Evolutionary conservation across 2,113 vertebrate species (phyloP).

Genomic region (Serinus canaria): DNA sequence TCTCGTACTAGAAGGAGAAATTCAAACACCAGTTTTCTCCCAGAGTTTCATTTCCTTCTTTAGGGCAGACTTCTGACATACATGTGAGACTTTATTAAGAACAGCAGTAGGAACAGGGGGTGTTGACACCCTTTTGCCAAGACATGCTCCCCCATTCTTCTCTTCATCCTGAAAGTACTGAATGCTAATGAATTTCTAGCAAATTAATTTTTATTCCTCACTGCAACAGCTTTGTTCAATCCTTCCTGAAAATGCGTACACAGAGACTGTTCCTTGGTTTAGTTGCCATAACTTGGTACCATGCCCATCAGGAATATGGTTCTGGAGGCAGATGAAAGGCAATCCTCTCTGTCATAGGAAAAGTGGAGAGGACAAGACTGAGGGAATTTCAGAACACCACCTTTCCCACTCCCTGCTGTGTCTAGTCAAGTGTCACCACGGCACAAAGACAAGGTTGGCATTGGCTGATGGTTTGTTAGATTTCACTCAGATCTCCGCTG

Average conservation of each 20-base stretch:
- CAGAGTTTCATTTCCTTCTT: neutral
- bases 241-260: neutral
- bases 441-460: neutral
- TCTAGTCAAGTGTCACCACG: accelerated
- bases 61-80: neutral
- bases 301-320: neutral
- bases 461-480: neutral
- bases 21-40: neutral
- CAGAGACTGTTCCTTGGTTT: neutral
- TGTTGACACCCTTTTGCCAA: neutral
- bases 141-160: neutral
- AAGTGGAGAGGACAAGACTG: neutral
- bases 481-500: neutral
- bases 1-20: neutral
- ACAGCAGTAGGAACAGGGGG: accelerated
- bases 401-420: accelerated
- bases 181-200: neutral
- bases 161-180: neutral
- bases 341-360: neutral
- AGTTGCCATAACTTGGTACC: neutral
- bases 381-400: neutral
- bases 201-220: neutral
- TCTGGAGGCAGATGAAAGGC: neutral
- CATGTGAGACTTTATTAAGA: neutral
- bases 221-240: neutral